Evolutionary conservation across 1,140 invertebrate species (phyloP).

Genomic region (Archegozetes longisetosus): DNA sequence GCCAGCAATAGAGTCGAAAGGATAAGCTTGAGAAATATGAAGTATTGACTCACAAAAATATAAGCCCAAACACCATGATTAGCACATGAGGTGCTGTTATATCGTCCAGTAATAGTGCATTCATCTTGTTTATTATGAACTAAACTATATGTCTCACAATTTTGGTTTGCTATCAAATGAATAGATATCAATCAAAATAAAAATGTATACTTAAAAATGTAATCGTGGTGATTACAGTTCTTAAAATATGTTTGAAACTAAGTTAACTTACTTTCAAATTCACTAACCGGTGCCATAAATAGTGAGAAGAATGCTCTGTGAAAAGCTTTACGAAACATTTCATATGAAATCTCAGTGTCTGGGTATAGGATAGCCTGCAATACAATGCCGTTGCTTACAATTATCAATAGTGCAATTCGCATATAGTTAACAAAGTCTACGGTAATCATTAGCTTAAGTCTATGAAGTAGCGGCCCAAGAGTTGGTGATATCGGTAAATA

Average conservation of each 20-base stretch:
- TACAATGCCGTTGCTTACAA: constrained; percentile 31
- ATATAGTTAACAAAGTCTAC: constrained; percentile 33
- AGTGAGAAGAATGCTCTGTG: constrained; percentile 30
- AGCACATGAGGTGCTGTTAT: constrained; percentile 24
- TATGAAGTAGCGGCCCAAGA: constrained; percentile 31
- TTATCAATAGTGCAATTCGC: constrained; percentile 31
- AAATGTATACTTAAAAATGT: not conserved
- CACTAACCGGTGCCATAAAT: constrained; percentile 30
- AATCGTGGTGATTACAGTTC: too few relatives aligned
- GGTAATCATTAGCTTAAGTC: constrained; percentile 31
- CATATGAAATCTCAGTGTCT: constrained; percentile 27
- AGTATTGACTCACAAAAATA: constrained; percentile 31
- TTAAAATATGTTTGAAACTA: not conserved
- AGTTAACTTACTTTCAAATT: constrained; percentile 24
- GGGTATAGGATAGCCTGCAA: constrained; percentile 33
- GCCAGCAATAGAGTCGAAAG: constrained; percentile 33
- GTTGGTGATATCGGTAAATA: constrained; percentile 33
- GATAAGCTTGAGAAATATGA: constrained; percentile 32
- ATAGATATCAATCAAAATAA: not conserved
- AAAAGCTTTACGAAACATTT: constrained; percentile 27
- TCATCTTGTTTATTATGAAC: not conserved
- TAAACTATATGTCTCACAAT: not conserved
- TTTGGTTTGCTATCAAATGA: not conserved
- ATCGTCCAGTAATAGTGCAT: not conserved
- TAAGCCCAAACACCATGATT: constrained; percentile 29